phyloP scores from a whole-genome alignment of 1,140 invertebrate genomes.

The Myzus persicae region DNA sequence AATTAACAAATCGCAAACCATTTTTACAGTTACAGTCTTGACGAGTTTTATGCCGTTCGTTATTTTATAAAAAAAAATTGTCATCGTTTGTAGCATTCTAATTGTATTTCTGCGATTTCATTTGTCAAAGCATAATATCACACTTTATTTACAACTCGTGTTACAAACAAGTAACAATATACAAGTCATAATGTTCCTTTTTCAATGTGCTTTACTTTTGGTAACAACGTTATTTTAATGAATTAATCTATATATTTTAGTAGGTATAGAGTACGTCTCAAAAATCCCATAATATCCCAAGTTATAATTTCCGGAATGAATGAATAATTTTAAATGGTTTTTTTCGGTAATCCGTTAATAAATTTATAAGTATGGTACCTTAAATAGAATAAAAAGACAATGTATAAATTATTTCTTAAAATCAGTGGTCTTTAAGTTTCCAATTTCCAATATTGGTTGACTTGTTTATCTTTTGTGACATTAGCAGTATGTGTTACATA shows the following conservation, averaged over 20 bases:
- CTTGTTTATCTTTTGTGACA: not conserved
- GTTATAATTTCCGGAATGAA: not conserved
- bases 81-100: not conserved
- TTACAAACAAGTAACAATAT: not conserved
- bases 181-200: not conserved
- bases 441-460: not conserved
- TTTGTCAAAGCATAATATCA: not conserved
- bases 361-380: not conserved
- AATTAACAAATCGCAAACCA: not conserved
- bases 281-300: not conserved
- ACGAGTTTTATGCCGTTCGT: not conserved
- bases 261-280: not conserved
- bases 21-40: not conserved
- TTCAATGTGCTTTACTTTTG: not conserved
- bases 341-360: not conserved
- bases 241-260: not conserved
- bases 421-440: not conserved
- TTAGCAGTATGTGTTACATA: too few species aligned
- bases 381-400: too few species aligned
- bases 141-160: not conserved
- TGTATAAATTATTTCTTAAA: too few species aligned
- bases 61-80: not conserved
- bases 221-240: not conserved
- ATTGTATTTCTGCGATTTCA: not conserved
- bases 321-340: not conserved